Conservation (phyloP, 1,140 invertebrate genomes). For the Diabrotica undecimpunctata region DNA sequence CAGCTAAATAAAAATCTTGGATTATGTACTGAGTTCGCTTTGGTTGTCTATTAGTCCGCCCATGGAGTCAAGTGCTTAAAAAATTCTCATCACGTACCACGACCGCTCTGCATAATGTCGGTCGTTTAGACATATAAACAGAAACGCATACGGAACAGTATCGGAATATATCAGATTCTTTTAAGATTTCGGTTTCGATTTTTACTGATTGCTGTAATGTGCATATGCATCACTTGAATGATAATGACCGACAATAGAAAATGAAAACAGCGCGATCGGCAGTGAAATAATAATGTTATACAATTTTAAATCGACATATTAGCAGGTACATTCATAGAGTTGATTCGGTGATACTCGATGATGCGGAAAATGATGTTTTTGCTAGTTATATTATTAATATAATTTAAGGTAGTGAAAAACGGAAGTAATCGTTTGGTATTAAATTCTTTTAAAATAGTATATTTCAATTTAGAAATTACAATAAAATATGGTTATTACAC, state of each 20-base stretch:
- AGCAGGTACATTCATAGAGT: too few species aligned
- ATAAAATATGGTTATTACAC: too few species aligned
- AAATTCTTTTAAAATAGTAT: too few species aligned
- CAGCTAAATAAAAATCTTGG: too few species aligned
- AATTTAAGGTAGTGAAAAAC: too few species aligned
- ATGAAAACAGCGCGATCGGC: not conserved
- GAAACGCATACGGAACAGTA: not conserved
- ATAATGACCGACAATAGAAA: slow-evolving; percentile 1
- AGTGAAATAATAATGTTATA: not conserved
- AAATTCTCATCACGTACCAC: not conserved
- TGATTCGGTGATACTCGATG: too few species aligned
- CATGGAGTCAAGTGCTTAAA: not conserved
- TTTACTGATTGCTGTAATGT: not conserved
- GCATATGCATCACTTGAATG: not conserved
- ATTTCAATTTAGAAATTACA: too few species aligned
- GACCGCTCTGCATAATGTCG: not conserved
- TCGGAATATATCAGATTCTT: not conserved
- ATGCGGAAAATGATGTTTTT: too few species aligned
- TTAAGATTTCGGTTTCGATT: not conserved
- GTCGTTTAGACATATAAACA: not conserved
- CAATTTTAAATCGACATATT: not conserved
- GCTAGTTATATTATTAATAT: too few species aligned
- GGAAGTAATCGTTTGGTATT: too few species aligned
- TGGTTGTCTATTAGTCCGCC: not conserved
- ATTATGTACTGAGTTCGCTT: too few species aligned